phyloP scores from a whole-genome alignment of 2,888 invertebrate genomes.

The Uropetala carovei region DNA sequence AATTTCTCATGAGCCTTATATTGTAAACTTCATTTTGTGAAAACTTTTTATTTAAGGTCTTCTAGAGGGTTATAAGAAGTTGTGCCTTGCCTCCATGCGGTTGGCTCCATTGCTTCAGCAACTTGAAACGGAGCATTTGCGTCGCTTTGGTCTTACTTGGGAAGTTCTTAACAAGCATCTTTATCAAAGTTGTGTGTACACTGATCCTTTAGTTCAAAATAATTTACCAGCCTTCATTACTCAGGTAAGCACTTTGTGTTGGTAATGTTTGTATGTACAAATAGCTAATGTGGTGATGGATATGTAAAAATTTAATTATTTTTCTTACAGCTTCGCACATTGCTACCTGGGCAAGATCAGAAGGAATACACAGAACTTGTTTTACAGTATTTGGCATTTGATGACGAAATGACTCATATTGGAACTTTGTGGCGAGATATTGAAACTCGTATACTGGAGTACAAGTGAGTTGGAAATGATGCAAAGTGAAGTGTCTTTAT shows the following conservation, averaged over 20 bases:
- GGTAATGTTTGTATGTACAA: not conserved
- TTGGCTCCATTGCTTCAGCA: slow-evolving; percentile 79
- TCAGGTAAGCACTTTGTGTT: slow-evolving; percentile 74
- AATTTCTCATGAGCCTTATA: slow-evolving; percentile 52
- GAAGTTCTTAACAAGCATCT: slow-evolving; percentile 82
- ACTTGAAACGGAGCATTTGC: slow-evolving; percentile 79
- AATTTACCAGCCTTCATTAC: slow-evolving; percentile 77
- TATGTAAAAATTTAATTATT: not conserved
- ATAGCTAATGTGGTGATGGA: not conserved
- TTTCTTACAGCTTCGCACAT: slow-evolving; percentile 68
- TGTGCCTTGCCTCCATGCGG: slow-evolving; percentile 79
- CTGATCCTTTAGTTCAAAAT: slow-evolving; percentile 78
- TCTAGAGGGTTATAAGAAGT: slow-evolving; percentile 80
- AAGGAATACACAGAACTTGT: slow-evolving; percentile 74
- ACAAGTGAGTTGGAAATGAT: slow-evolving; percentile 37
- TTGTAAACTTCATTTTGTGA: slow-evolving; percentile 67
- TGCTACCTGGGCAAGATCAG: slow-evolving; percentile 71
- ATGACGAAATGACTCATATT: slow-evolving; percentile 79
- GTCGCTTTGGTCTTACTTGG: slow-evolving; percentile 82
- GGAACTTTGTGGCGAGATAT: slow-evolving; percentile 78
- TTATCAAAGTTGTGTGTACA: slow-evolving; percentile 78
- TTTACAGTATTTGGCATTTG: slow-evolving; percentile 78
- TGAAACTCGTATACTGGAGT: slow-evolving; percentile 71
- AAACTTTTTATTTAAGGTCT: slow-evolving; percentile 74
- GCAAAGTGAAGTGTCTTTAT: too few species aligned